Conservation (phyloP, 2,888 invertebrate genomes). For the Hirtodrosophila trivittata region DNA sequence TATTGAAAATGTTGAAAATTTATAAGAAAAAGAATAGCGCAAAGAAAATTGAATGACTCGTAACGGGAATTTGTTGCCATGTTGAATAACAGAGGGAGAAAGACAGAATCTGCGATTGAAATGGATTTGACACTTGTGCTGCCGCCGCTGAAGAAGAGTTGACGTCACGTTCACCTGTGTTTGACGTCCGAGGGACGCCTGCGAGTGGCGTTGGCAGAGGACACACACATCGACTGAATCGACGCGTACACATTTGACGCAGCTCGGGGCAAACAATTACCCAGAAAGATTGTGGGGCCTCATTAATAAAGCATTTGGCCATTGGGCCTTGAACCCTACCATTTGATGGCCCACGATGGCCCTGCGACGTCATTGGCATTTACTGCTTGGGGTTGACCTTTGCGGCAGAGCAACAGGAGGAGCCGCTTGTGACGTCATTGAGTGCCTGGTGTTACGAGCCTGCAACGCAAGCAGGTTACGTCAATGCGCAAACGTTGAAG, state of each 20-base stretch:
- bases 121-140: conserved; percentile 6
- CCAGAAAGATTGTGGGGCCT: conserved; percentile 22
- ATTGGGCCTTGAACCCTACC: conserved; percentile 46
- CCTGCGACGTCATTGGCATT: conserved; percentile 46
- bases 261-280: conserved; percentile 23
- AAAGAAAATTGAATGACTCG: conserved; percentile 5
- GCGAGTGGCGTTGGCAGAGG: conserved; percentile 5
- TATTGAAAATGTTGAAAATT: conserved; percentile 15
- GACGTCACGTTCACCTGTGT: conserved; percentile 70
- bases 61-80: conserved; percentile 44
- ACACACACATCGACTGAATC: conserved; percentile 7
- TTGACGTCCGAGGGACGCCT: conserved; percentile 59
- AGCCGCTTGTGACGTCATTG: conserved; percentile 50
- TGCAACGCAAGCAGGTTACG: conserved; percentile 49
- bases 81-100: too few species aligned
- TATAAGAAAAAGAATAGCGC: conserved; percentile 5
- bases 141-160: conserved; percentile 29
- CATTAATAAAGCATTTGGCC: conserved; percentile 48
- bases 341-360: conserved; percentile 24
- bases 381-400: conserved; percentile 37
- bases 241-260: conserved; percentile 11
- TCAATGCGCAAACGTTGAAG: conserved; percentile 52
- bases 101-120: conserved; percentile 20
- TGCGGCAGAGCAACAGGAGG: conserved; percentile 54
- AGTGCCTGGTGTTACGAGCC: conserved; percentile 28